Base-by-base conservation (phyloP, 2,888 invertebrate genomes). In the Phalera bucephala region DNA sequence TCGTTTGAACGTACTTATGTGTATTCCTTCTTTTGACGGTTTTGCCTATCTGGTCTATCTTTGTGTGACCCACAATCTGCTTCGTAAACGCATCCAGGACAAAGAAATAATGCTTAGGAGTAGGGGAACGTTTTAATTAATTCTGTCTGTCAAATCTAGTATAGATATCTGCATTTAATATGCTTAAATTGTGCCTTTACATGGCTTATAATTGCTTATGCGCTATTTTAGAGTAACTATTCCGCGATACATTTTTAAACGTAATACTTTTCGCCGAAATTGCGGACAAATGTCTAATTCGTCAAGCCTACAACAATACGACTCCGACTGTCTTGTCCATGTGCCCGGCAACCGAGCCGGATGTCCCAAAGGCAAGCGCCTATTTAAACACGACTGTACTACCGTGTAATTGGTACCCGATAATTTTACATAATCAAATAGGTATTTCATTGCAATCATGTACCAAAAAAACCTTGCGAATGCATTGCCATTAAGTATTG, bases 401-500 rank as follows among this genome's bases (percentile, higher is more conserved):
- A 11, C 19, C 27, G 31, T 45, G 33, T 39, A 40, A 52, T 45
- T 45, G 32, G 13, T 35, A 22, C 37, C 36, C 31, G 31, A 38
- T 31, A 27, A 43, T 43, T 51, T 40, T 27, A 51, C 26, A 31
- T 35, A 38, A 36, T 49, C 22, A 40, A 45, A 44, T 40, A 31
- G 30, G 33, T 35, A 42, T 25, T 46, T 48, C 33, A 44, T 38
- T 33, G 37, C 34, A 37, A 41, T 43, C 44, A 28, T 44, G 33
- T 45, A 51, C 48, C 49, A 52, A 67, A 70, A 65, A 67, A 47
- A 55, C 47, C 39, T 50, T 36, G 53, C 50, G 47, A 52, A 53
- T 61, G 56, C 57, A 61, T 49, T 59, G 58, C 49, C 52, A 61
- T 63, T 55, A 54, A 50, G 51, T 43, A 70, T 64, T 64, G 46